Conservation (phyloP, 2,797 vertebrate genomes). For the Rhinichthys osculus region DNA sequence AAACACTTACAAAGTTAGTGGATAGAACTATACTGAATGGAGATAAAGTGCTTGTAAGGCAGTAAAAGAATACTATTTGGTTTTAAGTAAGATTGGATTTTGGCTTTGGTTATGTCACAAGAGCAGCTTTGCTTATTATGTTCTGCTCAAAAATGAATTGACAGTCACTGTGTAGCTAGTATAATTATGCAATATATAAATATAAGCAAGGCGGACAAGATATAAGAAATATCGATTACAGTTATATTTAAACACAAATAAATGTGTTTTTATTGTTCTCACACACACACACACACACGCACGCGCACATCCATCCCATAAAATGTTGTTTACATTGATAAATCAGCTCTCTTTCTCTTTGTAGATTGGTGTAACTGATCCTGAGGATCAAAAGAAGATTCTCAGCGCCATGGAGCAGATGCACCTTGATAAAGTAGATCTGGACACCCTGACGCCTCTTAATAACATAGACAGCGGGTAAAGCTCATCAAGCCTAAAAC, state of each 20-base stretch:
- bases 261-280: not conserved
- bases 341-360: constrained; percentile 40
- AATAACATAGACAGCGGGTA: constrained; percentile 84
- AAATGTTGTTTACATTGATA: not conserved
- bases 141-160: not conserved
- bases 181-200: not conserved
- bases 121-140: not conserved
- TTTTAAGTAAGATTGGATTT: not conserved
- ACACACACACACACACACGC: not conserved
- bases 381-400: constrained; percentile 85
- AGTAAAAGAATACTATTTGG: not conserved
- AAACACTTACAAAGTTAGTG: not conserved
- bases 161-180: not conserved
- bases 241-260: not conserved
- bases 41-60: not conserved
- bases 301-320: not conserved
- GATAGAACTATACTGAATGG: not conserved
- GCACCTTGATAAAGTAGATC: constrained; percentile 81
- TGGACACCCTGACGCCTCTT: constrained; percentile 77
- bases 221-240: not conserved
- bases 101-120: not conserved
- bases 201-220: not conserved
- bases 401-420: constrained; percentile 82
- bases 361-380: constrained; percentile 85
- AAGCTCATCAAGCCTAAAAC: constrained; percentile 33